Evolutionary conservation across 1,140 invertebrate genomes (phyloP), one percentile per base, ranked within the genome.

Genomic region (Heliconius congener): DNA sequence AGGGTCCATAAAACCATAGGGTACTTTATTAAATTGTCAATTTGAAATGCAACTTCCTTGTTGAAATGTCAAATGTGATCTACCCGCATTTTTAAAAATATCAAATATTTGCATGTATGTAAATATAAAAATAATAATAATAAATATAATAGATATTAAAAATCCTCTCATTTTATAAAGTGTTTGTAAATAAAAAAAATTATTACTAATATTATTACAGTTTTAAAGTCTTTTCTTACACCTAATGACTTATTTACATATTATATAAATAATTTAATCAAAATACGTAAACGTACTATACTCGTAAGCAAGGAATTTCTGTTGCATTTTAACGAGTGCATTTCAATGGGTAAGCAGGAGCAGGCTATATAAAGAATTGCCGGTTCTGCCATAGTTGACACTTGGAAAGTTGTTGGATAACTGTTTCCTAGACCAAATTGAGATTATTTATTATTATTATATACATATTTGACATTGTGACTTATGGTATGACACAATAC

Each of bases 391-490:
- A 66, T 66, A 66, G 23, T 13, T 66, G 60, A 66, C 60, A 66
- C 60, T 66, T 75, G 52, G 74, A 75, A 75, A 75, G 74, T 37
- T 75, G 74, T 75, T 75, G 37, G 71, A 72, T 72, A 75, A 57
- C 52, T 57, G 52, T 75, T 50, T 23, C 73, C 46, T 75, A 57
- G 50, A 39, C 74, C 52, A 55, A 75, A 75, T 27, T 66, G 27
- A 75, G 72, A 71, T 74, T 57, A 79, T 79, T 79, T 79, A 79
- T 79, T 60, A 57, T 75, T 34, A 30, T 27, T n/a, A 30, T 66
- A 66, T 66, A 66, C 27, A 18, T 72, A 39, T 79, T 79, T 55
- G 73, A 79, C 78, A 79, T 74, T 74, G 72, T 79, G 71, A 55
- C 73, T 74, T 74, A 74, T 75, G 74, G 74, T 18, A 11, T 34